Percentiles rank a stretch among this genome's conserved stretches.
These are phyloP conservation scores for Acropora tenuis DNA, from an alignment of 64 coral and sea anemone species.

Conservation along the genomic window DNA sequence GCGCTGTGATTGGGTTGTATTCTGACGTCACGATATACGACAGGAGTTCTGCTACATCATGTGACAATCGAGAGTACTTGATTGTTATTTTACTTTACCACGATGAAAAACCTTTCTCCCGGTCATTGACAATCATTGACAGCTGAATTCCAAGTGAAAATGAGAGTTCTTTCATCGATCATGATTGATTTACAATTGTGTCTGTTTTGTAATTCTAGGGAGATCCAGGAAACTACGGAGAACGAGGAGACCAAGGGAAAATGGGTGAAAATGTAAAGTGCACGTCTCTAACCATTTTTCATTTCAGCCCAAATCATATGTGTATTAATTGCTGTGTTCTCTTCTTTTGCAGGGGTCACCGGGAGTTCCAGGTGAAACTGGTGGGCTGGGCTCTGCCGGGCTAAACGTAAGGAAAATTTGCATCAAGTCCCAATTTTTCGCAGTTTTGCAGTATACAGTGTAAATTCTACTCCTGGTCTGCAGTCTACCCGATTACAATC, in stretches of 20 bases:
- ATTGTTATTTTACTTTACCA: too few relatives aligned
- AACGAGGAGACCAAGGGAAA: conserved; percentile 17
- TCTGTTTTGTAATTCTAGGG: background rate
- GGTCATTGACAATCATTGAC: too few relatives aligned
- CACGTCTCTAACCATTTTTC: background rate
- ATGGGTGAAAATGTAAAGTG: conserved; percentile 16
- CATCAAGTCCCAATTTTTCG: background rate
- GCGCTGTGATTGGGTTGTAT: too few relatives aligned
- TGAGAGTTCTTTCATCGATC: background rate
- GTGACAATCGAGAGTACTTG: too few relatives aligned
- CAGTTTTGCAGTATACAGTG: too few relatives aligned
- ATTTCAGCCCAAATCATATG: background rate
- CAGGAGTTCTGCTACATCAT: too few relatives aligned
- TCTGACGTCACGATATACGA: too few relatives aligned
- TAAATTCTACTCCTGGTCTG: too few relatives aligned
- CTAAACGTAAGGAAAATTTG: background rate
- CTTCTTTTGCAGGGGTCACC: background rate
- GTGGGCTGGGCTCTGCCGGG: conserved; percentile 1
- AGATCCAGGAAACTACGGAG: background rate
- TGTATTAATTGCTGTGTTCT: background rate
- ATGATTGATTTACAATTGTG: background rate
- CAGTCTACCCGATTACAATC: too few relatives aligned
- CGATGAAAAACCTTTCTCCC: too few relatives aligned
- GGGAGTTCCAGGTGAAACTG: conserved; percentile 2
- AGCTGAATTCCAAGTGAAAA: too few relatives aligned